A percentile compares a stretch with the other conserved stretches of the same genome.
Evolutionary conservation across 2,797 vertebrate genomes (phyloP).

Genomic region (Enteromius fasciolatus): DNA sequence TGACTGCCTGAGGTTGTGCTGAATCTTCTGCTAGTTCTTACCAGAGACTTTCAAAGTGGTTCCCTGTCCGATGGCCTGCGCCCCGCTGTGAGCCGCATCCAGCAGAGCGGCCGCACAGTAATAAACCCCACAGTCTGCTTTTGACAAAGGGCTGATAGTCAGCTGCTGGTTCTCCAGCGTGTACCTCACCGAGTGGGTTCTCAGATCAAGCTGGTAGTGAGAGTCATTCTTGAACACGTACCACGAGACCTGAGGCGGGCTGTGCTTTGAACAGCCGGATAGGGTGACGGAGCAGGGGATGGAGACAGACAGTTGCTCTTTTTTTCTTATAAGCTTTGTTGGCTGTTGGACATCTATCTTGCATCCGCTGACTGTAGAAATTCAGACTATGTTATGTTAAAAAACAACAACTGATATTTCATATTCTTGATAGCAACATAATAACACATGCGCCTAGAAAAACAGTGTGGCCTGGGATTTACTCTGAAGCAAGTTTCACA

Average conservation of each 20-base stretch:
- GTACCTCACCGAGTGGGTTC: slow-evolving; percentile 8
- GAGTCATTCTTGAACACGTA: slow-evolving; percentile 60
- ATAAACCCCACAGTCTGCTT: slow-evolving; percentile 74
- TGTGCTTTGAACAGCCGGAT: neutral
- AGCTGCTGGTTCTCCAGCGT: slow-evolving; percentile 1
- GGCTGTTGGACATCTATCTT: slow-evolving; percentile 56
- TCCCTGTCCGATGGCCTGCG: slow-evolving; percentile 65
- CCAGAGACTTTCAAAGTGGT: slow-evolving; percentile 70
- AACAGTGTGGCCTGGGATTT: neutral
- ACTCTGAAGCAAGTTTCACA: neutral
- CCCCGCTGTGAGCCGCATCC: rapidly evolving
- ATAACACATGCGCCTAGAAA: neutral
- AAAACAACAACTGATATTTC: neutral
- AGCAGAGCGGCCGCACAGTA: slow-evolving; percentile 62
- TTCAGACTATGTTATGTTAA: neutral
- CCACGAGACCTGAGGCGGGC: slow-evolving; percentile 51
- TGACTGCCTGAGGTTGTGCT: neutral
- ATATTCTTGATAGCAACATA: neutral
- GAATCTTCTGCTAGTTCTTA: slow-evolving; percentile 53
- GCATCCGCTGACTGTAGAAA: slow-evolving; percentile 58
- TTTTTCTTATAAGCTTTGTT: neutral
- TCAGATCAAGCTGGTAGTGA: slow-evolving; percentile 37
- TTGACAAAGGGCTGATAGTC: slow-evolving; percentile 59
- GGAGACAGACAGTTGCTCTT: slow-evolving; percentile 24
- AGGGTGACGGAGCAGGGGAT: slow-evolving; percentile 57